phyloP scores from a whole-genome alignment of 2,113 vertebrate genomes.

The Gulo gulo region DNA sequence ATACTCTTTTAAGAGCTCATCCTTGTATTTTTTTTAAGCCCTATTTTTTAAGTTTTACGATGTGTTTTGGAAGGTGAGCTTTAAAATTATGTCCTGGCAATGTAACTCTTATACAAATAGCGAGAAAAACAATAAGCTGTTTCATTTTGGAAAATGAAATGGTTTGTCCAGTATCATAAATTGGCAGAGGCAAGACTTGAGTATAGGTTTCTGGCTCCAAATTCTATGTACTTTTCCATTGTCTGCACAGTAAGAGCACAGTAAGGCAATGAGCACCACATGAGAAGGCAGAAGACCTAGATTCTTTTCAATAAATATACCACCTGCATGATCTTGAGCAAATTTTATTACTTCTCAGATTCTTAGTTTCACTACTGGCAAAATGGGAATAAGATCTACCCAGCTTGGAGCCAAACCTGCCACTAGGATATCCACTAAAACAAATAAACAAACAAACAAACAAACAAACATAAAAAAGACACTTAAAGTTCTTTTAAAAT shows the following conservation, averaged over 20 bases:
- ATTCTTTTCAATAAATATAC: conserved; percentile 20
- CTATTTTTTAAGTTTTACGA: background rate
- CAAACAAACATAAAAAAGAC: background rate
- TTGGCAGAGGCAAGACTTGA: background rate
- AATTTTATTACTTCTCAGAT: conserved; percentile 27
- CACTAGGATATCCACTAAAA: background rate
- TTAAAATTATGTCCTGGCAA: background rate
- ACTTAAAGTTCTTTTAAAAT: background rate
- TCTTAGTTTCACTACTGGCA: background rate
- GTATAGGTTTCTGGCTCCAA: background rate
- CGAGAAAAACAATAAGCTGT: background rate
- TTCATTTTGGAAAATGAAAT: background rate
- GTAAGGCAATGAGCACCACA: background rate
- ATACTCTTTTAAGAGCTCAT: background rate
- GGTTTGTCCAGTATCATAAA: background rate
- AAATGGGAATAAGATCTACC: background rate
- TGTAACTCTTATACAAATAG: background rate
- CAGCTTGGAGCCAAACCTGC: background rate
- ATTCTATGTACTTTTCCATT: background rate
- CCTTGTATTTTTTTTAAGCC: background rate
- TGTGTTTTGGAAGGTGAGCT: background rate
- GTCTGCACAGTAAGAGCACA: background rate
- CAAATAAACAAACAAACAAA: background rate
- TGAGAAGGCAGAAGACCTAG: background rate
- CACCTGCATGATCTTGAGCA: background rate